Evolutionary conservation across 2,888 invertebrate genomes (phyloP).

Genomic region (Drosophila picticornis): DNA sequence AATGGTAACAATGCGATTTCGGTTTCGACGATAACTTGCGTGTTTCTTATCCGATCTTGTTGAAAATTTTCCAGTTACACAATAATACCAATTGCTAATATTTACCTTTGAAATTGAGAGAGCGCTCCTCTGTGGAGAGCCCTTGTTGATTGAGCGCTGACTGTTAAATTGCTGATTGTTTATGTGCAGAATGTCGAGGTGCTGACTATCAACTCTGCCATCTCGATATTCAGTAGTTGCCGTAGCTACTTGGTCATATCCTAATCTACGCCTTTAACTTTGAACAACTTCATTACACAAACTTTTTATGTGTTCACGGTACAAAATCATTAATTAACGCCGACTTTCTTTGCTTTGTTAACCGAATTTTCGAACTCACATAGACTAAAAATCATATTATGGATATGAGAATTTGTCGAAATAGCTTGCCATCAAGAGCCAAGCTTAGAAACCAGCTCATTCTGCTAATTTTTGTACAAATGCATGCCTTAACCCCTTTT

Average conservation of each 20-base stretch:
- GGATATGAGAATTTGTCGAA: not conserved
- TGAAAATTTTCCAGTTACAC: not conserved
- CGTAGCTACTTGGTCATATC: too few species aligned
- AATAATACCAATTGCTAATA: not conserved
- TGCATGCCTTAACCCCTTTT: not conserved
- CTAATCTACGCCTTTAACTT: not conserved
- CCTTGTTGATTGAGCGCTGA: not conserved
- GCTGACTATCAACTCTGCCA: too few species aligned
- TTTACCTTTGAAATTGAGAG: not conserved
- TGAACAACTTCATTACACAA: not conserved
- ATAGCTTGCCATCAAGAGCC: not conserved
- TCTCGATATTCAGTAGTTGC: too few species aligned
- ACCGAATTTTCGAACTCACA: not conserved
- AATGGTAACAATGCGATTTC: not conserved
- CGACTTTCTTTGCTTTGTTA: not conserved
- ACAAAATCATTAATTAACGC: not conserved
- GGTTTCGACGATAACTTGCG: not conserved
- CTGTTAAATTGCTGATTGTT: not conserved
- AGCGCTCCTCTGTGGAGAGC: not conserved
- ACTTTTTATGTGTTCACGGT: not conserved
- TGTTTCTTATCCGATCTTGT: not conserved
- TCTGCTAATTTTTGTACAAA: accelerated
- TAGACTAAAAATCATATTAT: not conserved
- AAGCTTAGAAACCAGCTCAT: not conserved
- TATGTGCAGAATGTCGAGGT: too few species aligned